A percentile compares a stretch with the other conserved stretches of the same genome.
Conservation (phyloP, 2,888 invertebrate genomes). For the Leptinotarsa rubiginosa region DNA sequence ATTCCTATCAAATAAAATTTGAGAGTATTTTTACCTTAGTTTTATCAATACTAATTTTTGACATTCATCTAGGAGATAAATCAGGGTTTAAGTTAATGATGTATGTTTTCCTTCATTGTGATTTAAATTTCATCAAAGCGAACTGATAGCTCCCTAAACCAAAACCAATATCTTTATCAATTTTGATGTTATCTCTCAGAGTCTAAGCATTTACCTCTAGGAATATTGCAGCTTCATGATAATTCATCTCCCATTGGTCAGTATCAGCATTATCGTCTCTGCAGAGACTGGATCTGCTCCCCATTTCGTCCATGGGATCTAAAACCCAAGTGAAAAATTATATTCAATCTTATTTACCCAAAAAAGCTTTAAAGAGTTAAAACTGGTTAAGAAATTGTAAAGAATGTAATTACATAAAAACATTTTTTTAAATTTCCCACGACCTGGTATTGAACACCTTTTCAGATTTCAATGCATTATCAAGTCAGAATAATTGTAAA, state of each 20-base stretch:
- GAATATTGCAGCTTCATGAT: constrained; percentile 90
- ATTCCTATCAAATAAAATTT: no score
- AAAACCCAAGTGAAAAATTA: constrained; percentile 34
- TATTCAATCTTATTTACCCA: not conserved
- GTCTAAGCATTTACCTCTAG: constrained; percentile 72
- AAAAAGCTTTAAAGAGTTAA: not conserved
- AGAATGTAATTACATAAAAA: constrained; percentile 31
- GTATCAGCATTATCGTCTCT: constrained; percentile 68
- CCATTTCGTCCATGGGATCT: constrained; percentile 72
- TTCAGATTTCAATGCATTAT: not conserved
- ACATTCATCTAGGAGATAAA: no score
- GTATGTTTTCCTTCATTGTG: no score
- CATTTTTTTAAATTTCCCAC: constrained; percentile 18
- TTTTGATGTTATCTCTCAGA: no score
- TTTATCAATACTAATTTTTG: no score
- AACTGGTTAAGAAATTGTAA: not conserved
- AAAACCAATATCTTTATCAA: no score
- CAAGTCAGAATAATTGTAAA: not conserved
- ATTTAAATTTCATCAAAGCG: no score
- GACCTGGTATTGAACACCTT: constrained; percentile 15
- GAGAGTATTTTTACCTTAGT: no score
- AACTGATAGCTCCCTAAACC: no score
- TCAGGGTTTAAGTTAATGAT: no score
- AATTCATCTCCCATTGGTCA: constrained; percentile 89
- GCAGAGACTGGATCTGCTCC: constrained; percentile 73